A percentile compares a stretch with the other conserved stretches of the same genome.
Evolutionary conservation across 2,113 vertebrate species (phyloP).

Genomic region (Melierax canorus): DNA sequence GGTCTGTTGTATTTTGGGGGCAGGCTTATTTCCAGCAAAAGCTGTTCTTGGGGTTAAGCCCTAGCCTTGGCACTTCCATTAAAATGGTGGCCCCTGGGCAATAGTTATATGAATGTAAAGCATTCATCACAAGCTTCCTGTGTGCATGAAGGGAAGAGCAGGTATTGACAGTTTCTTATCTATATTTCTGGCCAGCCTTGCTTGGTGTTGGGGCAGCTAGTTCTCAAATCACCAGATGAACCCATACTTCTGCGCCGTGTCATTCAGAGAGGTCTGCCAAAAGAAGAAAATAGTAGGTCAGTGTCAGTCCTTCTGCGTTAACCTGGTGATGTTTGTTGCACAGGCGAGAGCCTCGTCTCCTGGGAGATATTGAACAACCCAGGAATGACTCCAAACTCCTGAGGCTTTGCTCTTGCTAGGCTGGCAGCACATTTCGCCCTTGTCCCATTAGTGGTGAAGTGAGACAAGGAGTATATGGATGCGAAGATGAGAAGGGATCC

Average conservation of each 20-base stretch:
- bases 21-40: neutral
- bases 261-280: neutral
- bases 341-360: neutral
- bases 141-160: neutral
- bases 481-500: slow-evolving; percentile 3
- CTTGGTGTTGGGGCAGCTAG: neutral
- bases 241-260: neutral
- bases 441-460: neutral
- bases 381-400: neutral
- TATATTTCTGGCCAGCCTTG: neutral
- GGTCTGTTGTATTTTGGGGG: neutral
- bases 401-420: neutral
- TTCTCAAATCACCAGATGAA: neutral
- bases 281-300: slow-evolving; percentile 29
- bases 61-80: neutral
- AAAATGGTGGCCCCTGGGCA: neutral
- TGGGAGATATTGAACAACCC: slow-evolving; percentile 5
- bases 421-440: neutral
- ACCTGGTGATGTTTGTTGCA: neutral
- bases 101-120: neutral
- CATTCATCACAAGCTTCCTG: neutral
- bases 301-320: neutral
- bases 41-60: neutral
- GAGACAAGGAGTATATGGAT: neutral
- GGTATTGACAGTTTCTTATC: neutral